Conservation (phyloP, 2,888 invertebrate genomes). For the Torymus auratus region DNA sequence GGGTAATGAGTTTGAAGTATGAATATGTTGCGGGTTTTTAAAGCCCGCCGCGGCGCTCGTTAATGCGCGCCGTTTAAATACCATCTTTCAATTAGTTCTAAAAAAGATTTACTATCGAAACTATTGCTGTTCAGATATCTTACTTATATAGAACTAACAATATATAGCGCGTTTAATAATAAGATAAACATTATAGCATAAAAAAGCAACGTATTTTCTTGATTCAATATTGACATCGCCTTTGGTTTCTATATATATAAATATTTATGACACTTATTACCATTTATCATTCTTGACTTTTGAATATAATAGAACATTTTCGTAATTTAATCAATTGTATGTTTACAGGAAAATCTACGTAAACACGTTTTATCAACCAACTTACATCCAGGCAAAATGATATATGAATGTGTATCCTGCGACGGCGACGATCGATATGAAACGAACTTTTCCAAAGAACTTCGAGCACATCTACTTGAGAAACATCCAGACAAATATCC, state of each 20-base stretch:
- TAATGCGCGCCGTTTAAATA: neutral
- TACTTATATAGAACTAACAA: too few species aligned
- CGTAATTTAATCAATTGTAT: neutral
- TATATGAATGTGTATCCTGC: conserved; percentile 88
- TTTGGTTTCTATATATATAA: too few species aligned
- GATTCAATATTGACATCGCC: too few species aligned
- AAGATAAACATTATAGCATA: too few species aligned
- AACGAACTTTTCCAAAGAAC: conserved; percentile 83
- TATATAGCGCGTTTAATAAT: too few species aligned
- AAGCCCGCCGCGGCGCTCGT: neutral
- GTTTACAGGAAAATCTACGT: conserved; percentile 87
- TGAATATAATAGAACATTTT: too few species aligned
- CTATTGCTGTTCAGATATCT: neutral
- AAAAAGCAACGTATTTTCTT: too few species aligned
- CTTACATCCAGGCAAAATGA: conserved; percentile 86
- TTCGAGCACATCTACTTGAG: conserved; percentile 82
- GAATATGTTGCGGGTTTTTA: conserved; percentile 10
- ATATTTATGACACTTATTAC: too few species aligned
- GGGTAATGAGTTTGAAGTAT: conserved; percentile 1
- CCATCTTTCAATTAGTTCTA: too few species aligned
- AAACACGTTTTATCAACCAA: conserved; percentile 90
- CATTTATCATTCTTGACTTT: too few species aligned
- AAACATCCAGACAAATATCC: conserved; percentile 79
- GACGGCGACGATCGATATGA: conserved; percentile 73
- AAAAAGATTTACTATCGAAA: neutral